phyloP scores from a whole-genome alignment of 2,113 vertebrate species.

The Myotis davidii region DNA sequence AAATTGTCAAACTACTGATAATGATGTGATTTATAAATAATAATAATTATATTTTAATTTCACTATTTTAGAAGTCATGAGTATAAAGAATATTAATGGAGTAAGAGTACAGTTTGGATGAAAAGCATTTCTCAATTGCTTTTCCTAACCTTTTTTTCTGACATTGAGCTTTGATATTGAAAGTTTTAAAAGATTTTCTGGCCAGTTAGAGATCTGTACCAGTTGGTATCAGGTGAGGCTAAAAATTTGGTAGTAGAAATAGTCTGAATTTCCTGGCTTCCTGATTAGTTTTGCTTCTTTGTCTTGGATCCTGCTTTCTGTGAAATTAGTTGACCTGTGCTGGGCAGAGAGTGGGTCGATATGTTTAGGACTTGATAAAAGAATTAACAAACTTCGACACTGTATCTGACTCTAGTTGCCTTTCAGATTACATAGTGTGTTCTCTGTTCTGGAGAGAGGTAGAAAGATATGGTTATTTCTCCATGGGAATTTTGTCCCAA shows the following conservation, averaged over 20 bases:
- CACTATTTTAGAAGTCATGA: neutral
- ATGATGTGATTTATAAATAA: conserved; percentile 43
- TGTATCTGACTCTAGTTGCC: neutral
- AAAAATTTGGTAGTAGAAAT: neutral
- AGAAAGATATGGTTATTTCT: conserved; percentile 7
- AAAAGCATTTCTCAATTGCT: conserved; percentile 3
- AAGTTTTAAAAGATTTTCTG: conserved; percentile 7
- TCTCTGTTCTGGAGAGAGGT: neutral
- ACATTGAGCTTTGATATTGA: neutral
- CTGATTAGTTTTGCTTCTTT: neutral
- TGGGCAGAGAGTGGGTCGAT: neutral
- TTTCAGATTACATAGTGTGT: neutral
- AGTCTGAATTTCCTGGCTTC: neutral
- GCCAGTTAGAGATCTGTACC: neutral
- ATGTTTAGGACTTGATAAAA: neutral
- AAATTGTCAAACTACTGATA: neutral
- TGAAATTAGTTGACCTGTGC: neutral
- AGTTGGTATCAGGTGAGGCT: neutral
- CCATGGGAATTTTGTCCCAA: neutral
- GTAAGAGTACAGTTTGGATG: neutral
- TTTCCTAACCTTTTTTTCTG: neutral
- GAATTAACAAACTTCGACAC: neutral
- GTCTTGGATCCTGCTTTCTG: neutral
- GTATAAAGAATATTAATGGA: conserved; percentile 43
- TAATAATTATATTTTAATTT: conserved; percentile 32